Percentiles rank a stretch among this genome's conserved stretches.
Evolutionary conservation across 2,888 invertebrate genomes (phyloP).

Genomic region (Muschampia plurimacula): DNA sequence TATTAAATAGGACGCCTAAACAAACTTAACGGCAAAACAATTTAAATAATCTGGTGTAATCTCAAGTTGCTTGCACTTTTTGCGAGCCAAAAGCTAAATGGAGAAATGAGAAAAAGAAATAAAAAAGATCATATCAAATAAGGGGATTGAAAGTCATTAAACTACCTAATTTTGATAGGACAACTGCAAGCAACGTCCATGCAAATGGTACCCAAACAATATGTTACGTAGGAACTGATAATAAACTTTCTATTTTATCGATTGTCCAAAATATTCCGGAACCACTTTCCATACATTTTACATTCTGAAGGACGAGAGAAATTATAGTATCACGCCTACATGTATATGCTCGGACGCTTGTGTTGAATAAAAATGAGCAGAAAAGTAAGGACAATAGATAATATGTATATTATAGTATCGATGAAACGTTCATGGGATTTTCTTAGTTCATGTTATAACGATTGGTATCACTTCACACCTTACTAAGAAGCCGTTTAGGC

Average conservation of each 20-base stretch:
- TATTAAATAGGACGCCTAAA: no score
- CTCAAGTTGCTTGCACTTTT: no score
- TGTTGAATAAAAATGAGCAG: constrained; percentile 72
- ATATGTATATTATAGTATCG: constrained; percentile 61
- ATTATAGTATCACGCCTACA: constrained; percentile 71
- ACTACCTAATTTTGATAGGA: background rate
- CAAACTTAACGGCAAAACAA: no score
- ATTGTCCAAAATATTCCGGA: constrained; percentile 79
- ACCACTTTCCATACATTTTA: constrained; percentile 78
- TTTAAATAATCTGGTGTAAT: no score
- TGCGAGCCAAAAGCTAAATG: no score
- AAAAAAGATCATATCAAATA: background rate
- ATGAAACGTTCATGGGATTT: constrained; percentile 44
- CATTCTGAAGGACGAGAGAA: constrained; percentile 80
- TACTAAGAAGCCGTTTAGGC: background rate
- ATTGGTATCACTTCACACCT: background rate
- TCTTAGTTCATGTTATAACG: constrained; percentile 17
- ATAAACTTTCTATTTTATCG: constrained; percentile 79
- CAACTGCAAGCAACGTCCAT: background rate
- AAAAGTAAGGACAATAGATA: constrained; percentile 76
- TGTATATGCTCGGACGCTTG: constrained; percentile 62
- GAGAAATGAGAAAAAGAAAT: no score
- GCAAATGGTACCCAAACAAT: constrained; percentile 34
- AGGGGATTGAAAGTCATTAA: background rate
- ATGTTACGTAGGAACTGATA: constrained; percentile 47